Evolutionary conservation across 2,113 vertebrate species (phyloP), one percentile per base, ranked within the genome.

Genomic region (Anhinga rufa): DNA sequence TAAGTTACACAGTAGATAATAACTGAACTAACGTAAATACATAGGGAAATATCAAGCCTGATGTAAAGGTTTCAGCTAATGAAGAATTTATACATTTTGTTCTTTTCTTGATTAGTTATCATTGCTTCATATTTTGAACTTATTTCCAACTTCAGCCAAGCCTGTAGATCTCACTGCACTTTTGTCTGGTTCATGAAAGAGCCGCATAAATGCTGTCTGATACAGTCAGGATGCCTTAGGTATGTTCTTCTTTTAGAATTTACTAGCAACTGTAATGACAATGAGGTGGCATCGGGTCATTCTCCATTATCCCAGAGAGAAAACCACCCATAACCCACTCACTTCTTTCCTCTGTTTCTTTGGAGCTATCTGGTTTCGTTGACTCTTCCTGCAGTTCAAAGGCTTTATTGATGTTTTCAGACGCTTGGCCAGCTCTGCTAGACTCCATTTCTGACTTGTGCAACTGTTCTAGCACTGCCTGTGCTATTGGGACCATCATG

Each of bases 401-500:
- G 34, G 95, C 29, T 22, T 92, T 81, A 62, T 98, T 98, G 65
- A 76, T 21, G 1, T 49, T 93, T 9, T 82, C 94, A 90, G 16
- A 14, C 0, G 7, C 60, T 24, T 38, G 71, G 29, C 0, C n/a
- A 8, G 2, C 0, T 3, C 9, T 2, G 4, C 6, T 5, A 26
- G 12, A 28, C 19, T 89, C 80, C 1, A 18, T 0, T 34, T 97
- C 95, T 1, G 98, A 98, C 26, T 21, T 83, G 54, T 98, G 93
- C 66, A 99, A 97, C 98, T 99, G 99, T 7, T 99, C 88, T 91
- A 99, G 96, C 62, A 99, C 98, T 0, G 99, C 99, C 0, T 99
- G 97, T 0, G 98, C 96, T 1, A 99, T 99, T 84, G 99, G 99
- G 51, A 99, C 75, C 99, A 99, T 99, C 99, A 99, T 99, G 97